A percentile compares a stretch with the other conserved stretches of the same genome.
These are phyloP conservation scores for Lissonota sp. DNA, from an alignment of 2,888 invertebrate species.

Conservation along the genomic window DNA sequence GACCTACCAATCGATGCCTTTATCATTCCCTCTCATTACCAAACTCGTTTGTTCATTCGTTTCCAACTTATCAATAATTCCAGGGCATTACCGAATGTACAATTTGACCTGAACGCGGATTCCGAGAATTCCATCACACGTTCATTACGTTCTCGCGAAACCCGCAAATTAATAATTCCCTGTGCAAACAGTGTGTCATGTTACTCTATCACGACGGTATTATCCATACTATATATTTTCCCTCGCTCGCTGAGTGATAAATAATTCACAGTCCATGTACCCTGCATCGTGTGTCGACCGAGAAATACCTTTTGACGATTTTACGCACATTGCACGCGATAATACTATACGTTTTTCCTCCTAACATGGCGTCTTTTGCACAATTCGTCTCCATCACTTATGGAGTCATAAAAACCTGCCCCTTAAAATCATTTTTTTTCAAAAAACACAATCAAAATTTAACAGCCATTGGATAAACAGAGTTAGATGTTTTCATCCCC, in stretches of 20 bases:
- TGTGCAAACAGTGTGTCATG: slow-evolving; percentile 40
- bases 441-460: too few species aligned
- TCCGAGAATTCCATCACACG: slow-evolving; percentile 36
- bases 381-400: too few species aligned
- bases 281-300: slow-evolving; percentile 7
- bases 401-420: too few species aligned
- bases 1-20: slow-evolving; percentile 33
- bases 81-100: slow-evolving; percentile 44
- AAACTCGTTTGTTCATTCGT: slow-evolving; percentile 33
- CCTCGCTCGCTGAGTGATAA: slow-evolving; percentile 34
- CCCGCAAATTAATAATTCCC: slow-evolving; percentile 58
- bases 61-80: neutral
- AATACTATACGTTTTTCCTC: too few species aligned
- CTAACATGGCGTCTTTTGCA: too few species aligned
- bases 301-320: slow-evolving; percentile 51
- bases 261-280: slow-evolving; percentile 49
- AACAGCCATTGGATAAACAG: too few species aligned
- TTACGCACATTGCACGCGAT: slow-evolving; percentile 39
- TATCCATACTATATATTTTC: neutral
- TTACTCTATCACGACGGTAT: neutral
- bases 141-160: slow-evolving; percentile 53
- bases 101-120: slow-evolving; percentile 38
- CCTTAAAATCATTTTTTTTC: too few species aligned
- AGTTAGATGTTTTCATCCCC: too few species aligned
- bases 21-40: slow-evolving; percentile 45